A percentile compares a stretch with the other conserved stretches of the same genome.
Evolutionary conservation across 2,797 vertebrate species (phyloP).

Genomic region (Gobionotothen gibberifrons): DNA sequence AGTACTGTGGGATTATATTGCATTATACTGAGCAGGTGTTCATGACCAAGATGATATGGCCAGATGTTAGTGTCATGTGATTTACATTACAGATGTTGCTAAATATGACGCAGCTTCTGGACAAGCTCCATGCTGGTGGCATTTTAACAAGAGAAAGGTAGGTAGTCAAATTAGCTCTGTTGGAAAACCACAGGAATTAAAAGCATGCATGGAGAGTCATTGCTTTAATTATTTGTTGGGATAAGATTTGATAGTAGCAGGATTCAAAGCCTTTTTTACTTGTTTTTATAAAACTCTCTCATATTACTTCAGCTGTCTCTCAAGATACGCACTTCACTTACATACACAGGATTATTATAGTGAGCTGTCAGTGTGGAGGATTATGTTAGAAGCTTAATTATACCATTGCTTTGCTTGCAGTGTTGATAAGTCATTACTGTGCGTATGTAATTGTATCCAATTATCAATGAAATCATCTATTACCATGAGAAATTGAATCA

Average conservation of each 20-base stretch:
- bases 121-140: conserved; percentile 11
- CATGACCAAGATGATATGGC: neutral
- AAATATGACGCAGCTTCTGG: conserved; percentile 26
- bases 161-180: conserved; percentile 11
- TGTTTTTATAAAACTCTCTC: conserved; percentile 41
- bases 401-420: conserved; percentile 50
- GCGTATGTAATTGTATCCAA: conserved; percentile 49
- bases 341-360: conserved; percentile 58
- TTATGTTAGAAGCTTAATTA: conserved; percentile 70
- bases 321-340: conserved; percentile 56
- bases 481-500: conserved; percentile 40
- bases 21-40: conserved; percentile 23
- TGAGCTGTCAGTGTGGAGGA: conserved; percentile 60
- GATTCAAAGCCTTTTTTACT: conserved; percentile 24
- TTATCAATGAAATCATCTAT: conserved; percentile 58
- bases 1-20: neutral
- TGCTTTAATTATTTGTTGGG: conserved; percentile 39
- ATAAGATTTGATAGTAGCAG: conserved; percentile 33
- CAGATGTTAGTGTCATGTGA: conserved; percentile 34
- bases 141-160: conserved; percentile 25
- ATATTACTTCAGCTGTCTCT: conserved; percentile 56
- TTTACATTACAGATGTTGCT: conserved; percentile 34
- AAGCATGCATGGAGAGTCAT: conserved; percentile 25
- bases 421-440: conserved; percentile 59
- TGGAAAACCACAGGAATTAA: conserved; percentile 40